These are phyloP conservation scores for Trinectes maculatus DNA, from an alignment of 2,113 vertebrate genomes.

Conservation along the genomic window DNA sequence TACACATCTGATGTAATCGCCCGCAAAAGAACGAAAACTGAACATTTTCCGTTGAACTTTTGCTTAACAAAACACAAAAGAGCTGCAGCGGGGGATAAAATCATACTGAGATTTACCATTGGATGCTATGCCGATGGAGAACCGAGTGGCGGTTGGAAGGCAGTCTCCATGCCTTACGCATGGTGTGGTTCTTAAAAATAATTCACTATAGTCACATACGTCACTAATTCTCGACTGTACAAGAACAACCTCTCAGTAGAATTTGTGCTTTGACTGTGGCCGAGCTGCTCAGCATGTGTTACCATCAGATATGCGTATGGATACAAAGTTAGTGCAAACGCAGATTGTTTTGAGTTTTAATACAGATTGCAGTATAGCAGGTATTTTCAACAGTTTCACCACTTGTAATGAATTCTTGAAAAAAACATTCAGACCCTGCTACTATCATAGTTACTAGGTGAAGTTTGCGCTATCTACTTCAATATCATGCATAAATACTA, in stretches of 20 bases:
- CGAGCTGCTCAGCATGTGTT: constrained; percentile 38
- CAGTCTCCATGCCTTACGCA: constrained; percentile 3
- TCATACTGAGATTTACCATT: background rate
- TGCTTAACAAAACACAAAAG: background rate
- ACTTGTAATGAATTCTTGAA: background rate
- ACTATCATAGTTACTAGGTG: background rate
- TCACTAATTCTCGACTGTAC: background rate
- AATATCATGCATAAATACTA: too few species aligned
- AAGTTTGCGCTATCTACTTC: constrained; percentile 27
- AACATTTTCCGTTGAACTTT: background rate
- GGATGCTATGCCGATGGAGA: background rate
- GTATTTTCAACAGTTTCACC: background rate
- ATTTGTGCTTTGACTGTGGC: constrained; percentile 33
- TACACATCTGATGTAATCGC: background rate
- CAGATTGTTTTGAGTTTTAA: constrained; percentile 13
- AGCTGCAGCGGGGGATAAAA: background rate
- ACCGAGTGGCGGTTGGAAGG: background rate
- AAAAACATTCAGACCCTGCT: background rate
- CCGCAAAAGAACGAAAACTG: background rate
- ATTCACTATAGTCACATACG: background rate
- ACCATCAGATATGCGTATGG: constrained; percentile 48
- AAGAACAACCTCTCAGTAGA: background rate
- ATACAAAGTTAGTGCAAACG: background rate
- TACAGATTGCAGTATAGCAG: background rate
- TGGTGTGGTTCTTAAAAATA: background rate